Conservation (phyloP, 2,797 vertebrate species). For the Schizothorax lantsangensis region DNA sequence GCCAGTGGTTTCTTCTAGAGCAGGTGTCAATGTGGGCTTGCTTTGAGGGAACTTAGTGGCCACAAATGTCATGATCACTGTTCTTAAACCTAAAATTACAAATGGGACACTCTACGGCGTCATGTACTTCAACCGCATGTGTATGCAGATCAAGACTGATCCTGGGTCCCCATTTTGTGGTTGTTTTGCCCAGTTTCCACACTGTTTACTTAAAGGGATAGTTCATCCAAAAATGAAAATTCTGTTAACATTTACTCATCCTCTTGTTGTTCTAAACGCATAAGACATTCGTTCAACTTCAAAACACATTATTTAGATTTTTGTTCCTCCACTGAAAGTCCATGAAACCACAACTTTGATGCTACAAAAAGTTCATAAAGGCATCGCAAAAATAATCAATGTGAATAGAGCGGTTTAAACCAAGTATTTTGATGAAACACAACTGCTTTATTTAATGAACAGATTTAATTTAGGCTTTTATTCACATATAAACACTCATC, state of each 20-base stretch:
- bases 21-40: background rate
- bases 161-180: background rate
- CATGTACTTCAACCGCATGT: background rate
- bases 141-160: background rate
- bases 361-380: background rate
- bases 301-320: background rate
- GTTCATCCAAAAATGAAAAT: no score
- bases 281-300: background rate
- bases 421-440: background rate
- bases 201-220: background rate
- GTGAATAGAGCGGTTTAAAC: background rate
- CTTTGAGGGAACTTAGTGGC: background rate
- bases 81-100: background rate
- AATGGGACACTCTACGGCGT: background rate
- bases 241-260: background rate
- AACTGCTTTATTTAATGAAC: background rate
- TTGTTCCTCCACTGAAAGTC: background rate
- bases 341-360: background rate
- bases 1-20: background rate
- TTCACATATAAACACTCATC: background rate
- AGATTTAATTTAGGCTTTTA: background rate
- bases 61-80: constrained; percentile 1
- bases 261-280: background rate
- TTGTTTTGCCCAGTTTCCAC: background rate
- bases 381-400: background rate